Evolutionary conservation across 2,888 invertebrate species (phyloP).

Genomic region (Drosophila helvetica): DNA sequence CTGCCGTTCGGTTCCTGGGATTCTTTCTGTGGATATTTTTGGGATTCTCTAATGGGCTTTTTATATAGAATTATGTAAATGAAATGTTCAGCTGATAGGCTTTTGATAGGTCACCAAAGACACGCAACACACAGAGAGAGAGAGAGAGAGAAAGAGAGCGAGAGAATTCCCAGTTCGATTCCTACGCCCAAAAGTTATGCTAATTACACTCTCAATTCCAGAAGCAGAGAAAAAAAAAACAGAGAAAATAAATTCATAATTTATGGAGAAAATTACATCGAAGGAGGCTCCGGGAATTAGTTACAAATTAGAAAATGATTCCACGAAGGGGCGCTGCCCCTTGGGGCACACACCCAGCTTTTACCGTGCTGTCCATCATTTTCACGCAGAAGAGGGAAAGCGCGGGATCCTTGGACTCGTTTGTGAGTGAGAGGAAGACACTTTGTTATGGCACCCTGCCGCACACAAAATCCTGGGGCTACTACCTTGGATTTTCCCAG

Average conservation of each 20-base stretch:
- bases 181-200: slow-evolving; percentile 58
- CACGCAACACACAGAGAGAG: slow-evolving; percentile 1
- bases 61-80: slow-evolving; percentile 73
- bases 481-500: slow-evolving; percentile 37
- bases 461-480: slow-evolving; percentile 36
- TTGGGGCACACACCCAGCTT: neutral
- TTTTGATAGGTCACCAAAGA: slow-evolving; percentile 64
- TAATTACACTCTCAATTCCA: slow-evolving; percentile 57
- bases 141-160: too few relatives aligned
- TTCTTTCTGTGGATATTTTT: slow-evolving; percentile 29
- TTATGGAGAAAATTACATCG: slow-evolving; percentile 37
- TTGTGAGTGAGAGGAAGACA: slow-evolving; percentile 39
- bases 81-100: slow-evolving; percentile 59
- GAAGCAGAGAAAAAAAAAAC: slow-evolving; percentile 14
- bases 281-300: slow-evolving; percentile 53
- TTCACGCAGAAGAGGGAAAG: slow-evolving; percentile 8
- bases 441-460: slow-evolving; percentile 40
- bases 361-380: slow-evolving; percentile 4
- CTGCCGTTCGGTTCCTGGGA: neutral
- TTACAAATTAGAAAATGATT: slow-evolving; percentile 73
- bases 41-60: slow-evolving; percentile 68
- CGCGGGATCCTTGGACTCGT: slow-evolving; percentile 14
- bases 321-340: slow-evolving; percentile 2
- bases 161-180: slow-evolving; percentile 23
- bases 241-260: slow-evolving; percentile 39